phyloP scores from a whole-genome alignment of 1,140 invertebrate genomes.

The Latrodectus geometricus region DNA sequence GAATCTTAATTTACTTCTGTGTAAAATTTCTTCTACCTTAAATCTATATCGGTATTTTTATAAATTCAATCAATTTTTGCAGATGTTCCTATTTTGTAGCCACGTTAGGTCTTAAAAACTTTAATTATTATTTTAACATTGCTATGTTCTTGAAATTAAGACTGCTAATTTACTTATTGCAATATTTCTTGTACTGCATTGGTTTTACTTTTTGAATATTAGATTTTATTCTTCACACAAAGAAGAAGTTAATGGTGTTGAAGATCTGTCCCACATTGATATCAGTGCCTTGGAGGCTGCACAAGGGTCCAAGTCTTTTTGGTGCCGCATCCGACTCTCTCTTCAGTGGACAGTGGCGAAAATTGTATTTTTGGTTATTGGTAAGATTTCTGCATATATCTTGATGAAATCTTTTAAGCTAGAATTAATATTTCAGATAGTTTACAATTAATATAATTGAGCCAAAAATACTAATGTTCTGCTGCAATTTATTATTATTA shows the following conservation, averaged over 20 bases:
- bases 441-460: not conserved
- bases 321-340: constrained; percentile 47
- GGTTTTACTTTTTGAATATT: too few species aligned
- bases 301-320: constrained; percentile 36
- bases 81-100: too few species aligned
- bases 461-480: not conserved
- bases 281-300: constrained; percentile 45
- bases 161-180: too few species aligned
- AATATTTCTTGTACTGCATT: too few species aligned
- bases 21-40: too few species aligned
- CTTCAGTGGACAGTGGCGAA: constrained; percentile 23
- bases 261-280: not conserved
- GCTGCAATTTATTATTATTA: too few species aligned
- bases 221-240: not conserved
- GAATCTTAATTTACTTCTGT: too few species aligned
- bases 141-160: too few species aligned
- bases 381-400: not conserved
- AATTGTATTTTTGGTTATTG: not conserved
- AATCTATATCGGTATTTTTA: too few species aligned
- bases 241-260: not conserved
- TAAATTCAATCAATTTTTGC: too few species aligned
- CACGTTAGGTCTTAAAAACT: constrained; percentile 32
- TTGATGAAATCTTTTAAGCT: not conserved
- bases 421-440: not conserved
- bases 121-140: constrained; percentile 27